Percentiles rank a stretch among this genome's conserved stretches.
phyloP scores from a whole-genome alignment of 2,113 vertebrate genomes.

The Haliaeetus leucogaster region DNA sequence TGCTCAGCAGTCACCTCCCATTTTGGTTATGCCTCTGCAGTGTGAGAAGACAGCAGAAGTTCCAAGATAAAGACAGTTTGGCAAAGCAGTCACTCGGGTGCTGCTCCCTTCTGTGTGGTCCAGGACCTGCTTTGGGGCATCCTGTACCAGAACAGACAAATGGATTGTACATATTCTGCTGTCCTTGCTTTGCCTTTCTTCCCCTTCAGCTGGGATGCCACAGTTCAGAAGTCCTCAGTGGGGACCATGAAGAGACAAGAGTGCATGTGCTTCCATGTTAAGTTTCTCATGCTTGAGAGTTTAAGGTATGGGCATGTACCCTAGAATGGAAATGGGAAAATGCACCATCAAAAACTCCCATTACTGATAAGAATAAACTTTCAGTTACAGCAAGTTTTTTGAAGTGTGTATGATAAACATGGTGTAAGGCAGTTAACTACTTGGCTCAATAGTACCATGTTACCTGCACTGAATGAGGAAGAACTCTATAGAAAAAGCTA shows the following conservation, averaged over 20 bases:
- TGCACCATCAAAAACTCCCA: not conserved
- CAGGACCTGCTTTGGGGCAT: not conserved
- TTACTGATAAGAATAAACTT: not conserved
- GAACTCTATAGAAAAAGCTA: not conserved
- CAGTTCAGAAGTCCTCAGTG: not conserved
- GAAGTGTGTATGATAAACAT: not conserved
- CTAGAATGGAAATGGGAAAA: not conserved
- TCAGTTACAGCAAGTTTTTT: not conserved
- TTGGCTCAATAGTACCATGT: not conserved
- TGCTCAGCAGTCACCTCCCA: not conserved
- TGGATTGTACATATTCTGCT: not conserved
- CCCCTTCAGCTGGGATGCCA: not conserved
- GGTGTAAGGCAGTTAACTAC: not conserved
- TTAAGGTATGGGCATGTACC: not conserved
- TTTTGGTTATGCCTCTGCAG: not conserved
- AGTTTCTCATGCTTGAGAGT: not conserved
- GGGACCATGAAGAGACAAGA: not conserved
- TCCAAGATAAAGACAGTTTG: not conserved
- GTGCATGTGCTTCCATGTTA: not conserved
- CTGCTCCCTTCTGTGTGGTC: not conserved
- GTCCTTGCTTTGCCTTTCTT: not conserved
- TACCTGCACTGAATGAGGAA: not conserved
- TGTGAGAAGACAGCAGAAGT: not conserved
- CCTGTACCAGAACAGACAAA: not conserved
- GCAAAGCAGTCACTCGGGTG: not conserved